Base-by-base conservation (phyloP, 2,113 vertebrate genomes). In the Bostrychus sinensis region DNA sequence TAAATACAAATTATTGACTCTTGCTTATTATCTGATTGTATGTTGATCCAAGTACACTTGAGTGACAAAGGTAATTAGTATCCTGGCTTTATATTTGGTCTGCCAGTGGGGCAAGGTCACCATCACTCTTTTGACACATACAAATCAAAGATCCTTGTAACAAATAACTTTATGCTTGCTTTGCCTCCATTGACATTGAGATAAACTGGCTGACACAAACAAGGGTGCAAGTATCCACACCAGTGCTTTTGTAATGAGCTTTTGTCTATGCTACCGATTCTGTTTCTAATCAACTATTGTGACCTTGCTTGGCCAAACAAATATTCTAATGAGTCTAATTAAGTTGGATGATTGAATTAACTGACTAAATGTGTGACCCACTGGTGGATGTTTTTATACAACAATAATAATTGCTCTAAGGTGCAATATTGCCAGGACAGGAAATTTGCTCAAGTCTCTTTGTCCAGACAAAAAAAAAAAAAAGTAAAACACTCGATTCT, bases 1-100 rank as follows among this genome's bases (percentile, higher is more conserved):
- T 90, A 91, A 89, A 92, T 91, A 88, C 81, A 91, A 93, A 91
- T 92, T 87, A 92, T 90, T 90, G 88, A 90, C 87, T 90, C 88
- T n/a, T 89, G 90, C 89, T 55, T 91, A 76, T 88, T 88, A 90
- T 92, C 84, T 91, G 86, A 91, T 90, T 91, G 77, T 87, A 84
- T 92, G 88, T 88, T 91, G 89, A 89, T 78, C 87, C 85, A 88
- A 88, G 81, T 86, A 87, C 87, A 89, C 87, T 88, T 89, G 75
- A 89, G 77, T 91, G 89, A 89, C 89, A 88, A 87, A 88, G 77
- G 72, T 86, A 92, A 91, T 92, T 92, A 90, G 81, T 79, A 69
- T 85, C 77, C 70, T 77, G 58, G 63, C 74, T 80, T 81, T 68
- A 75, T 68, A 81, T 80, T 77, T 72, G 84, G 80, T 71, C 75